Base-by-base conservation (phyloP, 2,888 invertebrate genomes). In the Tortrix viridana region DNA sequence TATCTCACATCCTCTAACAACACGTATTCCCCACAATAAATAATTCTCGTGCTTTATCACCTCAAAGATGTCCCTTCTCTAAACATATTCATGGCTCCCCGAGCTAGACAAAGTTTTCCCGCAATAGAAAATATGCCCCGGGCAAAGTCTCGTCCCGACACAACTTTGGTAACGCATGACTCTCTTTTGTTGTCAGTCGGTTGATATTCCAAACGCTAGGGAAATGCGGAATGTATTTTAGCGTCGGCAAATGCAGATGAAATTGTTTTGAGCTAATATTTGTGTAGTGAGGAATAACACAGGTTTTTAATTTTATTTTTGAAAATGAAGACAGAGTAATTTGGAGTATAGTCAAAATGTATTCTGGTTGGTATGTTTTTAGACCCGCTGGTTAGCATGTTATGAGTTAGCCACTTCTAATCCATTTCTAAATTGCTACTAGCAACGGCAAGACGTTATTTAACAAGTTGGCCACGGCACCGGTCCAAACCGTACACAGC, bases 121-220 rank as follows among this genome's bases (percentile, higher is more conserved):
- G 60, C 65, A 56, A 65, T 60, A 65, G 65, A 61, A 65, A 65
- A 65, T 61, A 65, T 65, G 60, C 65, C 65, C 49, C 32, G 43
- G 61, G 61, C 55, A 23, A 41, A 38, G 60, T 43, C 59, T 37
- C 22, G 16, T 32, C 60, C 65, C 57, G 49, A 38, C 53, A 38
- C 53, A 66, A 66, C 65, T 38, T 57, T 23, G 62, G 37, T 61
- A 53, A 62, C 54, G 59, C 66, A 60, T 49, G 54, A 48, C 64
- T 54, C 74, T 80, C 74, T 80, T 82, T 80, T 82, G 82, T 76
- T 75, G 80, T 81, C 82, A 78, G 69, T 65, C 65, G 68, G 69
- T 75, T 78, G 79, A 79, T 78, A 80, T 79, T 80, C 81, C 80
- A 79, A 81, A 82, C 77, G 71, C 67, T 73, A 69, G 61, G 61